Evolutionary conservation across 2,113 vertebrate species (phyloP).

Genomic region (Scomber scombrus): DNA sequence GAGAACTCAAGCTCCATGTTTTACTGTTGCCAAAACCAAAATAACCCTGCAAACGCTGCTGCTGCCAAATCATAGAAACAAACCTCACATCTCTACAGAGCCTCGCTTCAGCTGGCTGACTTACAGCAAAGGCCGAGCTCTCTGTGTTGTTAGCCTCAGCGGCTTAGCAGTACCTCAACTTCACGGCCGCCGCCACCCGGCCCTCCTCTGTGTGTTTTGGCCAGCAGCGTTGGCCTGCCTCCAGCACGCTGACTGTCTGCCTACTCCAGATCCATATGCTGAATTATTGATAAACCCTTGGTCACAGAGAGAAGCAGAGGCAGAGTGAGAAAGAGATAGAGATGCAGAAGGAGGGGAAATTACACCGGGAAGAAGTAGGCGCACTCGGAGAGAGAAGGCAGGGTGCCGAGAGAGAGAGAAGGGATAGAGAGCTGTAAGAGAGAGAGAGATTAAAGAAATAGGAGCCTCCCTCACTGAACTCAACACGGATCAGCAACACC

Average conservation of each 20-base stretch:
- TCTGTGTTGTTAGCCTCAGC: slow-evolving; percentile 32
- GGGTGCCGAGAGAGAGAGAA: slow-evolving; percentile 21
- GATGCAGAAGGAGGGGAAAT: slow-evolving; percentile 33
- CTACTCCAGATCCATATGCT: slow-evolving; percentile 77
- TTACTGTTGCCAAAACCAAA: slow-evolving; percentile 27
- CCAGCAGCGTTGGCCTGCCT: slow-evolving; percentile 58
- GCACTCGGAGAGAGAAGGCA: slow-evolving; percentile 17
- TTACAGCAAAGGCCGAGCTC: not conserved
- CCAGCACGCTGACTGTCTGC: slow-evolving; percentile 70
- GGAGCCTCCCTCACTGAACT: slow-evolving; percentile 78
- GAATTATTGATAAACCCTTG: slow-evolving; percentile 84
- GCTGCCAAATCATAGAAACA: slow-evolving; percentile 34
- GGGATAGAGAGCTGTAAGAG: slow-evolving; percentile 5
- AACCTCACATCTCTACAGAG: not conserved
- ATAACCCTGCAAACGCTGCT: slow-evolving; percentile 18
- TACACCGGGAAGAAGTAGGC: slow-evolving; percentile 45
- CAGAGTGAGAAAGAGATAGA: slow-evolving; percentile 52
- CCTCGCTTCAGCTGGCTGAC: not conserved
- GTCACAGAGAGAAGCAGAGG: slow-evolving; percentile 43
- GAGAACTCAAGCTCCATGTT: too few relatives aligned
- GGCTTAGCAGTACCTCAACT: slow-evolving; percentile 45
- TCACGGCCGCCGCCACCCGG: slow-evolving; percentile 24
- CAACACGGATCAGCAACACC: slow-evolving; percentile 83
- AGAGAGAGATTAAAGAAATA: slow-evolving; percentile 77
- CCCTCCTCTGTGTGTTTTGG: slow-evolving; percentile 47